phyloP scores from a whole-genome alignment of 2,113 vertebrate species.

The Chionis minor region DNA sequence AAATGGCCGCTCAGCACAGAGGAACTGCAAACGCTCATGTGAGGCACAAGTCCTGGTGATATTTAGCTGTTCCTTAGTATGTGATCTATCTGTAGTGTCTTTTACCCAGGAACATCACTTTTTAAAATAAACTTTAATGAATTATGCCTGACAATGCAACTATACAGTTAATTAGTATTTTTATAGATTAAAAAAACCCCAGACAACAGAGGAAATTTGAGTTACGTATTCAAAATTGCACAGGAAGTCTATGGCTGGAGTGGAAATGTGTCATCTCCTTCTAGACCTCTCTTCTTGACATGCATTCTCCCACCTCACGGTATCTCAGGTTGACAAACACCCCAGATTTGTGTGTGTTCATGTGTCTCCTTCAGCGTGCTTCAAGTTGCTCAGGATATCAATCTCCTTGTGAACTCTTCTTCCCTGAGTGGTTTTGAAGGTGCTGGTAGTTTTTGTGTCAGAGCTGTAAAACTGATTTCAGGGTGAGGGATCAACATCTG shows the following conservation, averaged over 20 bases:
- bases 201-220: background rate
- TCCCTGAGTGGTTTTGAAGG: background rate
- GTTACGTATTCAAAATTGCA: background rate
- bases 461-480: background rate
- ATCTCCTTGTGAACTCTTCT: background rate
- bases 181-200: background rate
- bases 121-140: background rate
- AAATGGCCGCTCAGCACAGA: background rate
- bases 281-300: background rate
- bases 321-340: background rate
- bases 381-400: background rate
- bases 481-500: accelerated
- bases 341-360: background rate
- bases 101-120: background rate
- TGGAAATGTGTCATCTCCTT: constrained; percentile 14
- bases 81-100: background rate
- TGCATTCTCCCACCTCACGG: background rate
- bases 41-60: background rate
- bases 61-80: background rate
- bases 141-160: background rate
- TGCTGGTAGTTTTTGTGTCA: background rate
- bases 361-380: background rate
- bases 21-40: background rate
- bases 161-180: background rate
- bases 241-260: background rate